phyloP scores from a whole-genome alignment of 2,113 vertebrate genomes.

The Actenoides lindsayi region DNA sequence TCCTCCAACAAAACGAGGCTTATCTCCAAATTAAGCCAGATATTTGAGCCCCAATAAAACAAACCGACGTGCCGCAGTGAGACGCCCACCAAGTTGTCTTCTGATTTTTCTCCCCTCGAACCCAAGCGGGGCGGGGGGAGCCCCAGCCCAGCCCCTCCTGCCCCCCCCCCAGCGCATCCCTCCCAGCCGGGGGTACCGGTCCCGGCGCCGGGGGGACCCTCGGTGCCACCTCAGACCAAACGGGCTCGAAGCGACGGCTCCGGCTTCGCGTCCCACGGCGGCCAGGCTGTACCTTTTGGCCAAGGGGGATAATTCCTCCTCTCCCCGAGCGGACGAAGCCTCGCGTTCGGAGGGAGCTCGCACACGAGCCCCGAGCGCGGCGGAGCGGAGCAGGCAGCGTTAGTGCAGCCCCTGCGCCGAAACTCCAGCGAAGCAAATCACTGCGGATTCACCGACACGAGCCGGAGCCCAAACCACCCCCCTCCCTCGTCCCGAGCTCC shows the following conservation, averaged over 20 bases:
- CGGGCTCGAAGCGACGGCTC: background rate
- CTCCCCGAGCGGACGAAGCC: background rate
- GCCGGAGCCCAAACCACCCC: background rate
- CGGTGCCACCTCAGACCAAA: background rate
- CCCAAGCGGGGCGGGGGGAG: background rate
- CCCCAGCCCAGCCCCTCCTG: background rate
- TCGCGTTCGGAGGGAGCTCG: background rate
- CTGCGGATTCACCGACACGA: background rate
- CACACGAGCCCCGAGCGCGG: background rate
- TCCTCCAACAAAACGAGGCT: constrained; percentile 42
- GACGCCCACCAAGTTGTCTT: background rate
- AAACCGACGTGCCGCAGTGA: background rate
- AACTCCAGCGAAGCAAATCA: constrained; percentile 15
- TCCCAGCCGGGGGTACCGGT: background rate
- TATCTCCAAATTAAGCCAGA: constrained; percentile 53
- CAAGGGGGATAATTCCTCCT: background rate
- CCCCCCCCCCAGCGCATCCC: background rate
- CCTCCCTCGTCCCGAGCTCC: background rate
- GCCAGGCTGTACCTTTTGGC: background rate
- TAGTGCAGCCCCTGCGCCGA: background rate
- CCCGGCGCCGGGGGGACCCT: background rate
- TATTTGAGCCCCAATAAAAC: constrained; percentile 55
- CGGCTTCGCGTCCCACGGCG: background rate
- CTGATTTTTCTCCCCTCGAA: background rate
- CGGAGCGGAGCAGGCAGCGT: background rate